Evolutionary conservation across 2,113 vertebrate genomes (phyloP), one percentile per base, ranked within the genome.

Genomic region (Proterorhinus semilunaris): DNA sequence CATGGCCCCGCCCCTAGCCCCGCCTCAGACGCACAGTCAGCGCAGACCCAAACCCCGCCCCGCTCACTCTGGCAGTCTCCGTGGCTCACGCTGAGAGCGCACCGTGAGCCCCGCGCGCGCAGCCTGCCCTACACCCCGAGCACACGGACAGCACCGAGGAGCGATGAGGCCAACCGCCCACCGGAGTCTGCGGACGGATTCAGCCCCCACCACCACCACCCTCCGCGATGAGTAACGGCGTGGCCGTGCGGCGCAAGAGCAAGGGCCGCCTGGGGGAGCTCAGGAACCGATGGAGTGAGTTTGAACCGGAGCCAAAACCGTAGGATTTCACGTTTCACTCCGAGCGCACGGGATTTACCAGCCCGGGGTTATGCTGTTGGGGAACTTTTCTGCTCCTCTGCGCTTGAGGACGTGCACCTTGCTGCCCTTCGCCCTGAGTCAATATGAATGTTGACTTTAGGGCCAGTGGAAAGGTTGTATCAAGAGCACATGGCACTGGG

Each of bases 241-340:
- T 82, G 1, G 72, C 44, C 17, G 68, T 54, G 61, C 82, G 86
- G 5, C 42, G 48, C 0, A 75, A 69, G 11, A 55, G 48, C 0
- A 75, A 69, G 11, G 59, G 50, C 44, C n/a, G 72, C 2, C 21
- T 68, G 71, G 36, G 0, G 8, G 57, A 76, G 6, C 7, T 59
- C 0, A 72, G 2, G 69, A 80, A 11, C 47, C 76, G 87, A 86
- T 90, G 86, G 88, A 90, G 89, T 91, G 76, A 91, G 89, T 63
- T 9, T 27, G 52, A 8, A 1, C 51, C 17, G 7, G 13, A 13
- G 10, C 49, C 13, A 13, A 50, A 13, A 13, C 49, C 4, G 27
- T 36, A 36, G 3, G 27, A 5, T 36, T 36, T 36, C 27, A 1
- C 27, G 27, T 36, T 36, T 36, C 27, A 2, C 27, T 36, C 4